A percentile compares a stretch with the other conserved stretches of the same genome.
phyloP scores from a whole-genome alignment of 2,888 invertebrate species.

The Shargacucullia verbasci region DNA sequence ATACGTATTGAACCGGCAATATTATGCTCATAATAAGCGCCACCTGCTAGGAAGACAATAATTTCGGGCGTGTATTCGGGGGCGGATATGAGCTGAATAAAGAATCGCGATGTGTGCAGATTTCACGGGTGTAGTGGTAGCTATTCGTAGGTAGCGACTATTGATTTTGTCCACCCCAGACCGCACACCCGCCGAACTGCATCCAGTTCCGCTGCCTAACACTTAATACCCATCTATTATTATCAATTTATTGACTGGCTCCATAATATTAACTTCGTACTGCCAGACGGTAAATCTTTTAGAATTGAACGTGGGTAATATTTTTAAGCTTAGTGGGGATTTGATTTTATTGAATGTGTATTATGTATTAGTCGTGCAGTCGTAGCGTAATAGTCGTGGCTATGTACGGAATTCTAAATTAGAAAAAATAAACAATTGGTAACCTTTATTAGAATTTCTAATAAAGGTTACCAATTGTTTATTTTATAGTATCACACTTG shows the following conservation, averaged over 20 bases:
- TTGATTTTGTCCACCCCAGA: conserved; percentile 88
- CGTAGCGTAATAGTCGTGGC: too few species aligned
- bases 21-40: conserved; percentile 66
- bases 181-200: conserved; percentile 78
- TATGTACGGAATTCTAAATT: too few species aligned
- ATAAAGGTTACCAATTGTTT: too few species aligned
- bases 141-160: conserved; percentile 83
- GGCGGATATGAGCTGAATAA: conserved; percentile 78
- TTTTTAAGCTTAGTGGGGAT: conserved; percentile 20
- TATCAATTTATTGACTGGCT: conserved; percentile 78
- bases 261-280: conserved; percentile 57
- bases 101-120: conserved; percentile 85
- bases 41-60: conserved; percentile 79
- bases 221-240: conserved; percentile 78
- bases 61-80: conserved; percentile 66
- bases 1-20: conserved; percentile 54
- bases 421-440: too few species aligned
- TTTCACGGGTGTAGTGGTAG: conserved; percentile 78
- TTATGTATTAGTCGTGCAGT: background rate
- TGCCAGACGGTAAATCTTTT: conserved; percentile 28
- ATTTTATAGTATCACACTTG: too few species aligned
- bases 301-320: conserved; percentile 12
- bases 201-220: conserved; percentile 69
- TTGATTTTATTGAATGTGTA: conserved; percentile 16
- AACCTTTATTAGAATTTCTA: too few species aligned